A percentile compares a stretch with the other conserved stretches of the same genome.
These are phyloP conservation scores for Guaruba guarouba DNA, from an alignment of 2,113 vertebrate genomes.

Conservation along the genomic window DNA sequence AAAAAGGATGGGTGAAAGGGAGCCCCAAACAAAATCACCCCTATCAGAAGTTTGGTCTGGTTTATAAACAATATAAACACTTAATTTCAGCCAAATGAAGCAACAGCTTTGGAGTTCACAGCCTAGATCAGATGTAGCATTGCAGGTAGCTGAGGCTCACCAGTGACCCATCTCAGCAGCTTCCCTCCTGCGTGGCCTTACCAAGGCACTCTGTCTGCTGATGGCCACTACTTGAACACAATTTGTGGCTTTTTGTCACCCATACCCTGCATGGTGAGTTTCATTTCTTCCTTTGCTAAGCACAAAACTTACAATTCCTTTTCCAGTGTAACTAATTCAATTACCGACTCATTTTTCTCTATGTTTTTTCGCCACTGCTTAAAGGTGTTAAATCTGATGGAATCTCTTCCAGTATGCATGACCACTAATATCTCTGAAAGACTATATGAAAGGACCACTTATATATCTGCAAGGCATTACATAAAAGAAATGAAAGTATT, in stretches of 20 bases:
- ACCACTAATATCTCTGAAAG: neutral
- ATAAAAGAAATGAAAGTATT: neutral
- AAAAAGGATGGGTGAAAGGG: neutral
- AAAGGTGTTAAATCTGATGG: neutral
- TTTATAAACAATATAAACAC: neutral
- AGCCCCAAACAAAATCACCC: neutral
- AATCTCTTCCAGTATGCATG: neutral
- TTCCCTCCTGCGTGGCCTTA: too few species aligned
- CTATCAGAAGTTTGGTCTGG: neutral
- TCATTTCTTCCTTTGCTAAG: neutral
- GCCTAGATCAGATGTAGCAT: too few species aligned
- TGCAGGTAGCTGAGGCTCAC: neutral
- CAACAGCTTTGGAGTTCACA: neutral
- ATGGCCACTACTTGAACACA: neutral
- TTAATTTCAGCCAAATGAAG: neutral
- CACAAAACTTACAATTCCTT: neutral
- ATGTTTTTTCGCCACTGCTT: neutral
- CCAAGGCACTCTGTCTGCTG: accelerated
- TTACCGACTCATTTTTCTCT: neutral
- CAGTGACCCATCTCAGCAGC: neutral
- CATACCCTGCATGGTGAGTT: neutral
- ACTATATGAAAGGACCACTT: neutral
- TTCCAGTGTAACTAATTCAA: neutral
- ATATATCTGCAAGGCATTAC: neutral
- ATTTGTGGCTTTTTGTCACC: neutral